These are phyloP conservation scores for Mechanitis messenoides DNA, from an alignment of 2,888 invertebrate genomes.

Conservation along the genomic window DNA sequence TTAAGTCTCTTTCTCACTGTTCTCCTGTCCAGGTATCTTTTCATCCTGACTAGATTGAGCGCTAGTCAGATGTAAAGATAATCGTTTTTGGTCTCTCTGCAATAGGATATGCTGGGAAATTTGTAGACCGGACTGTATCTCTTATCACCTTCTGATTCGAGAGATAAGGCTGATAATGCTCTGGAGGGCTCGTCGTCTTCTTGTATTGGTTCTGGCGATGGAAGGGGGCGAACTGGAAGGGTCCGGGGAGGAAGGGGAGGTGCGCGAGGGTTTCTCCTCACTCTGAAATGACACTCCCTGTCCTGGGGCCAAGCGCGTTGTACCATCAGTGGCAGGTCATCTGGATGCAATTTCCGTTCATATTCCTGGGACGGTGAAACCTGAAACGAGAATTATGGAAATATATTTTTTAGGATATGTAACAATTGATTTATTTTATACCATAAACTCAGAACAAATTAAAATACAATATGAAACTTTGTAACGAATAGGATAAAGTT, in stretches of 20 bases:
- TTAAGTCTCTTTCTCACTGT: slow-evolving; percentile 51
- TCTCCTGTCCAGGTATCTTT: slow-evolving; percentile 38
- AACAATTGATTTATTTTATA: too few species aligned
- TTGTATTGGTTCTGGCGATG: slow-evolving; percentile 47
- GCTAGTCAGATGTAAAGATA: slow-evolving; percentile 70
- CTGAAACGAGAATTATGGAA: slow-evolving; percentile 46
- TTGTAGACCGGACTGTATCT: slow-evolving; percentile 71
- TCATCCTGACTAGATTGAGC: slow-evolving; percentile 38
- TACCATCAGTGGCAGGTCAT: slow-evolving; percentile 88
- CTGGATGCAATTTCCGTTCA: slow-evolving; percentile 91
- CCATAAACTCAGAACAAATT: too few species aligned
- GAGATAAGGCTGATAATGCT: slow-evolving; percentile 64
- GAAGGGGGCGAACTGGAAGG: slow-evolving; percentile 49
- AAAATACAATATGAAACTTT: too few species aligned
- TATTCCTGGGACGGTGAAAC: slow-evolving; percentile 88
- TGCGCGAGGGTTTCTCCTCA: slow-evolving; percentile 88
- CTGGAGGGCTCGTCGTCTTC: slow-evolving; percentile 60
- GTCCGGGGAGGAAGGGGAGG: slow-evolving; percentile 83
- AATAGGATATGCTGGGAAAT: slow-evolving; percentile 69
- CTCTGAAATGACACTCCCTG: slow-evolving; percentile 86
- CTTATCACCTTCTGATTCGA: slow-evolving; percentile 61
- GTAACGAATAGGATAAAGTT: background rate
- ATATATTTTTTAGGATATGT: background rate
- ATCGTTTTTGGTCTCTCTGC: slow-evolving; percentile 67
- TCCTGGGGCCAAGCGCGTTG: slow-evolving; percentile 85